Conservation (phyloP, 2,888 invertebrate species). For the Cyaniris semiargus region DNA sequence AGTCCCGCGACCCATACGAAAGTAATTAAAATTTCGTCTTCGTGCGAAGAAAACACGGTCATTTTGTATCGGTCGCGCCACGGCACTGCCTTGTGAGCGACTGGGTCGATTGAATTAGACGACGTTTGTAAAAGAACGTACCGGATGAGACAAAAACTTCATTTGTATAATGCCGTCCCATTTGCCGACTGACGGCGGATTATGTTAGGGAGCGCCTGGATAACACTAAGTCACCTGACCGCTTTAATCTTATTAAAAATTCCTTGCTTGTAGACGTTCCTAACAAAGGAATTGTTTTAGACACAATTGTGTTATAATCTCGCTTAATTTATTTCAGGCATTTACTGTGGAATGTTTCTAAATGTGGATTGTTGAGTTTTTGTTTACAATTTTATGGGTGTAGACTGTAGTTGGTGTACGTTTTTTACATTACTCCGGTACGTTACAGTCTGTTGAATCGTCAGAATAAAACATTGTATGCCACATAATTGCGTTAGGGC, state of each 20-base stretch:
- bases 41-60: too few relatives aligned
- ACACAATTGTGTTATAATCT: slow-evolving; percentile 24
- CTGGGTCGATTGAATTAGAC: too few relatives aligned
- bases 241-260: slow-evolving; percentile 12
- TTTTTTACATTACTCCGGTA: neutral
- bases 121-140: slow-evolving; percentile 21
- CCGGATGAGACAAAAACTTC: slow-evolving; percentile 19
- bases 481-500: too few relatives aligned
- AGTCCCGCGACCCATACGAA: too few relatives aligned
- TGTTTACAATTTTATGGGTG: neutral
- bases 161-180: slow-evolving; percentile 29
- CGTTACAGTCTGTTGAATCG: neutral
- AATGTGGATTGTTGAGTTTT: neutral
- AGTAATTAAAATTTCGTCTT: too few relatives aligned
- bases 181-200: slow-evolving; percentile 15
- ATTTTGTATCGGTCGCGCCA: too few relatives aligned
- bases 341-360: neutral
- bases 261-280: slow-evolving; percentile 15
- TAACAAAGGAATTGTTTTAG: slow-evolving; percentile 20
- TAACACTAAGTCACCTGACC: slow-evolving; percentile 26
- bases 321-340: slow-evolving; percentile 12
- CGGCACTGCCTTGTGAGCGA: too few relatives aligned
- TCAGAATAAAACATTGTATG: neutral
- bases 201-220: slow-evolving; percentile 3
- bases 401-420: neutral